phyloP scores from a whole-genome alignment of 2,888 invertebrate species.

The Eupithecia centaureata region DNA sequence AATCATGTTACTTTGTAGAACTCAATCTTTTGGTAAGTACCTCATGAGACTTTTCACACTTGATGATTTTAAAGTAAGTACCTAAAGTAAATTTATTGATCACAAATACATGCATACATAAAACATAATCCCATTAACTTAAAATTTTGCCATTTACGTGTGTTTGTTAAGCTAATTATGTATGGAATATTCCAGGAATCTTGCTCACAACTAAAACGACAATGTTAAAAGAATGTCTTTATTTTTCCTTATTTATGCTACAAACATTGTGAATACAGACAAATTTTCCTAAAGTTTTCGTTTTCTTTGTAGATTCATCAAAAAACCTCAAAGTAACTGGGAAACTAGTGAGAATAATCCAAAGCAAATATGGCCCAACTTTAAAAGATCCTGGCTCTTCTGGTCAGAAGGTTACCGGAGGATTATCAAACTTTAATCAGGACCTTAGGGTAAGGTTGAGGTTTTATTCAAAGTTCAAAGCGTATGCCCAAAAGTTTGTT shows the following conservation, averaged over 20 bases:
- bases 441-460: constrained; percentile 25
- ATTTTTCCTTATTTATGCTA: no score
- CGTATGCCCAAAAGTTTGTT: neutral
- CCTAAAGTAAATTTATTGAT: no score
- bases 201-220: neutral
- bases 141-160: neutral
- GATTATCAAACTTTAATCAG: constrained; percentile 42
- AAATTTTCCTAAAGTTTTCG: no score
- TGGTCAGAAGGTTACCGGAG: constrained; percentile 13
- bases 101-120: no score
- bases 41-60: no score
- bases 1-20: no score
- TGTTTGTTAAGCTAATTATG: neutral
- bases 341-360: neutral
- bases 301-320: no score
- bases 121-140: no score
- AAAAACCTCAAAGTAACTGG: neutral
- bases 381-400: neutral
- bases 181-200: neutral
- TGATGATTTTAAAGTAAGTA: no score
- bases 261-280: no score
- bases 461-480: constrained; percentile 27
- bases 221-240: no score
- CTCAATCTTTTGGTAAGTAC: no score
- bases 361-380: neutral